Evolutionary conservation across 1,140 invertebrate genomes (phyloP), one percentile per base, ranked within the genome.

Genomic region (Macrosteles quadrilineatus): DNA sequence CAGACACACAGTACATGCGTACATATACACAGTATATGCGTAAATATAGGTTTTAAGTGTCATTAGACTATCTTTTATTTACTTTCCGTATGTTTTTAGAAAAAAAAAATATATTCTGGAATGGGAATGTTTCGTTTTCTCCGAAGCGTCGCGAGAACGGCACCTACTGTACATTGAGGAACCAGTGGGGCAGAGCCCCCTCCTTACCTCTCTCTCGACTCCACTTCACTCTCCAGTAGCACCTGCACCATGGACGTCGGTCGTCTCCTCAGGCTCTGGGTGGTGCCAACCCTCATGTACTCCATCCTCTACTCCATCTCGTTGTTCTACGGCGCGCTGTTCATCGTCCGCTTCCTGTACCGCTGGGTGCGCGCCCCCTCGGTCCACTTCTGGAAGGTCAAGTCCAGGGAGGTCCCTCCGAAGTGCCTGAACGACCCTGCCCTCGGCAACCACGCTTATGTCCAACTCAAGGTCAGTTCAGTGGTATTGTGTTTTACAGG

Each of bases 401-500:
- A 76, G 62, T 71, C 73, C 36, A 36, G 78, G 17, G 74, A 66
- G 23, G 36, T 75, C 2, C 77, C 78, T 23, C 78, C 78, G 3
- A 14, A 50, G 29, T 75, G 74, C 69, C 71, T 79, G 6, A 71
- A 75, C 40, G 76, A 79, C 67, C 72, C 75, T 11, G 32, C 71
- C 14, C 74, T 74, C 27, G 77, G 77, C 17, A 72, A 73, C 40
- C 78, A 79, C 72, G 47, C 70, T 4, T 79, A 77, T 57, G 55
- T 79, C 19, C 73, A 75, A 50, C 67, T 79, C 1, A 75, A 77
- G 73, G 78, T 78, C 53, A 72, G 72, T 55, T 6, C 1, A n/a
- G n/a, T n/a, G n/a, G n/a, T n/a, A n/a, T n/a, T 25, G n/a, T 55
- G 11, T 12, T 23, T n/a, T 36, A 64, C n/a, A n/a, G n/a, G n/a